A percentile compares a stretch with the other conserved stretches of the same genome.
These are phyloP conservation scores for Labia minor DNA, from an alignment of 2,888 invertebrate species.

Conservation along the genomic window DNA sequence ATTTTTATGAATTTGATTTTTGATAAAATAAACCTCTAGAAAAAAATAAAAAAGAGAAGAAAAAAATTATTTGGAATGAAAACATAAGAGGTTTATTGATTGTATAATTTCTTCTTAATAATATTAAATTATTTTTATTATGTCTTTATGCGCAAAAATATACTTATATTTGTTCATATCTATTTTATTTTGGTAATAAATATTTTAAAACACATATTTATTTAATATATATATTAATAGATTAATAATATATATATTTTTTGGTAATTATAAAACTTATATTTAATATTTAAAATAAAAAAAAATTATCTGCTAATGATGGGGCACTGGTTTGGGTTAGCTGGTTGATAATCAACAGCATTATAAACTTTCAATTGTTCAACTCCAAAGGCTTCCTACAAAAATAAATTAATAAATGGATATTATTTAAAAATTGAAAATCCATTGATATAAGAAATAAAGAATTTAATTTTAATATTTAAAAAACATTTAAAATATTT, in stretches of 20 bases:
- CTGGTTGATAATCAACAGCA: slow-evolving; percentile 15
- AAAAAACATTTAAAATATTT: background rate
- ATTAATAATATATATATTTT: background rate
- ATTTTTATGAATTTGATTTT: too few relatives aligned
- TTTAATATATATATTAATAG: background rate
- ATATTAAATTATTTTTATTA: background rate
- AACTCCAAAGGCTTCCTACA: slow-evolving; percentile 24
- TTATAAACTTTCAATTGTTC: slow-evolving; percentile 24
- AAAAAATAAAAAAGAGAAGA: too few relatives aligned
- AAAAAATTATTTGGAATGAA: too few relatives aligned
- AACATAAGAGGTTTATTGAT: too few relatives aligned
- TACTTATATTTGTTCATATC: background rate
- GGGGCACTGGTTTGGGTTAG: slow-evolving; percentile 6
- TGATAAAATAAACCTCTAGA: too few relatives aligned
- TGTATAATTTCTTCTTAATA: too few relatives aligned
- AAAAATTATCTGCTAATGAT: background rate
- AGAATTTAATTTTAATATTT: too few relatives aligned
- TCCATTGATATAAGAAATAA: too few relatives aligned
- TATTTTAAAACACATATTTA: background rate
- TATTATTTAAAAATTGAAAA: background rate
- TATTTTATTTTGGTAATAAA: slow-evolving; percentile 13
- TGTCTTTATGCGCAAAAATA: slow-evolving; percentile 13
- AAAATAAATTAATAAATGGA: slow-evolving; percentile 18
- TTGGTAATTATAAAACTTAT: too few relatives aligned
- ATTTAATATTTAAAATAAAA: too few relatives aligned